These are phyloP conservation scores for Scartelaos histophorus DNA, from an alignment of 2,113 vertebrate species.

Conservation along the genomic window DNA sequence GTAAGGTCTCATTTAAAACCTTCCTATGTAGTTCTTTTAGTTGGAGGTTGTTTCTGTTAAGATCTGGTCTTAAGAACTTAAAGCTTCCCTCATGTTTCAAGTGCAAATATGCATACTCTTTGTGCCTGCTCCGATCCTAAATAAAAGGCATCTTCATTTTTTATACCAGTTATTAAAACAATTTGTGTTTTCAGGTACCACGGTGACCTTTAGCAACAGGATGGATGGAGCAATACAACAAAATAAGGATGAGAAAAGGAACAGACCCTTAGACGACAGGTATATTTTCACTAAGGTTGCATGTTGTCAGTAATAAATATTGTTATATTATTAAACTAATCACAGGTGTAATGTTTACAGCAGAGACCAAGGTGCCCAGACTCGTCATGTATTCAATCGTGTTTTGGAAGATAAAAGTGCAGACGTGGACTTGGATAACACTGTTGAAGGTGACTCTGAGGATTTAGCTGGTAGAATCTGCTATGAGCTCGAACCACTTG, in stretches of 20 bases:
- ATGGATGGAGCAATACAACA: constrained; percentile 41
- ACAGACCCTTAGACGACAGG: constrained; percentile 36
- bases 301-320: not conserved
- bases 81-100: not conserved
- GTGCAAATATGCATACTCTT: not conserved
- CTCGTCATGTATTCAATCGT: not conserved
- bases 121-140: not conserved
- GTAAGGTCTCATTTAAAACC: too few relatives aligned
- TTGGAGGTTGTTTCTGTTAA: not conserved
- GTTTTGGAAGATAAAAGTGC: constrained; percentile 6
- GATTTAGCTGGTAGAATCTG: constrained; percentile 67
- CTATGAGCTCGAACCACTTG: constrained; percentile 69
- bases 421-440: constrained; percentile 26
- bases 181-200: constrained; percentile 33
- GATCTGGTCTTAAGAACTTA: not conserved
- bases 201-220: constrained; percentile 56
- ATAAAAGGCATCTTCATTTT: not conserved
- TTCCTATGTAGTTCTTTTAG: not conserved
- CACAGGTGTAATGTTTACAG: not conserved
- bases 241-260: constrained; percentile 42
- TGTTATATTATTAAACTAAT: not conserved
- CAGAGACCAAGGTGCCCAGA: constrained; percentile 30
- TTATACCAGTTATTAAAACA: not conserved
- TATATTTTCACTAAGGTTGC: constrained; percentile 4
- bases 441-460: constrained; percentile 46